phyloP scores from a whole-genome alignment of 2,797 vertebrate species.

The Enteromius viviparus region DNA sequence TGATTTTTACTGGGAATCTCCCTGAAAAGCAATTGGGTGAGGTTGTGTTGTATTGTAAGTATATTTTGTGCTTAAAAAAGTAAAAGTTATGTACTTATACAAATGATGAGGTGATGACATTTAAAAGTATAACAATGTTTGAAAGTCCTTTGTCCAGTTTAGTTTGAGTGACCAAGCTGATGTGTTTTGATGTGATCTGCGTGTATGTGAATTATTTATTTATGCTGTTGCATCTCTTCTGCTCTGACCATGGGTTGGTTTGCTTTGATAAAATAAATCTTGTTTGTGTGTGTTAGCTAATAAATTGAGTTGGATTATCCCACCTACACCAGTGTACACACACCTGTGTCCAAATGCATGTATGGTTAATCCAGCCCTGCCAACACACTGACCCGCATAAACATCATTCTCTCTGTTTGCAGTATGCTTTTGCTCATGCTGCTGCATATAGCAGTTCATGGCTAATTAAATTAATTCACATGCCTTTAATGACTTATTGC shows the following conservation, averaged over 20 bases:
- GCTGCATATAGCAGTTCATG: constrained; percentile 54
- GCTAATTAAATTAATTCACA: constrained; percentile 83
- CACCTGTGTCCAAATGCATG: not conserved
- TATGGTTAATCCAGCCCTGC: not conserved
- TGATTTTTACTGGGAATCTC: too few relatives aligned
- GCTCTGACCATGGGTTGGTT: constrained; percentile 71
- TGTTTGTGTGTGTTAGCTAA: constrained; percentile 76
- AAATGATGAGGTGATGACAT: constrained; percentile 28
- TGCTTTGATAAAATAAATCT: constrained; percentile 80
- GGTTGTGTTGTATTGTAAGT: not conserved
- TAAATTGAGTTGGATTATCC: constrained; percentile 75
- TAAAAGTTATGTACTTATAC: not conserved
- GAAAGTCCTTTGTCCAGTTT: not conserved
- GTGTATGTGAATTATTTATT: constrained; percentile 53
- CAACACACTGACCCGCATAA: constrained; percentile 41
- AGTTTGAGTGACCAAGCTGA: constrained; percentile 17
- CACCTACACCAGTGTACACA: constrained; percentile 12
- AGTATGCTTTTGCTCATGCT: constrained; percentile 38
- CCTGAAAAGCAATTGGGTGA: too few relatives aligned
- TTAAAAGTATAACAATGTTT: not conserved
- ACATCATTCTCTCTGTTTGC: constrained; percentile 47
- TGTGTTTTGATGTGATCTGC: constrained; percentile 24
- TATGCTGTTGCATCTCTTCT: constrained; percentile 55
- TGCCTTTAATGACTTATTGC: constrained; percentile 79
- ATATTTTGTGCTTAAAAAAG: not conserved